Conservation (phyloP, 2,113 vertebrate species). For the Salvelinus alpinus region DNA sequence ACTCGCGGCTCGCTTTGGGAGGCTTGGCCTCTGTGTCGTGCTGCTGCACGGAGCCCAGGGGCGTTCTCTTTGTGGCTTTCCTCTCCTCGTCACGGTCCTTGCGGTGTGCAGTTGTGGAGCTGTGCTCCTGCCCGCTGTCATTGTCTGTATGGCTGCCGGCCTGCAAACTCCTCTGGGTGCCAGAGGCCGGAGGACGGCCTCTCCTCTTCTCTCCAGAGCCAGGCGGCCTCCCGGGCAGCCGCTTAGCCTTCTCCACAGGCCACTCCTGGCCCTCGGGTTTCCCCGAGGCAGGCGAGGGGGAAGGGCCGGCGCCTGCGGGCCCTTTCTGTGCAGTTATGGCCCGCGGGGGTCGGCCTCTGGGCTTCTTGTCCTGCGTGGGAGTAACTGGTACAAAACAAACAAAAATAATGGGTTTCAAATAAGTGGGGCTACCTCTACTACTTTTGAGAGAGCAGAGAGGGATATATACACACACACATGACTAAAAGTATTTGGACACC, state of each 20-base stretch:
- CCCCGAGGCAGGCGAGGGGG: constrained; percentile 65
- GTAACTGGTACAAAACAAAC: constrained; percentile 31
- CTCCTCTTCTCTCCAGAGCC: constrained; percentile 86
- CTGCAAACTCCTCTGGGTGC: constrained; percentile 76
- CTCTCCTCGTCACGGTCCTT: constrained; percentile 73
- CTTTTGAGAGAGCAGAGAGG: not conserved
- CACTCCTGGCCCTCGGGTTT: constrained; percentile 78
- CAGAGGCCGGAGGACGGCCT: constrained; percentile 89
- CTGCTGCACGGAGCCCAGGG: constrained; percentile 62
- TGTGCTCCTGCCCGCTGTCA: constrained; percentile 63
- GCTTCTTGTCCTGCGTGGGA: constrained; percentile 73
- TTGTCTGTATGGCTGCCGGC: constrained; percentile 73
- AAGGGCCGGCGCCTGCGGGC: constrained; percentile 47
- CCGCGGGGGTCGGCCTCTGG: constrained; percentile 77
- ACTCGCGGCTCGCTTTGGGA: constrained; percentile 62
- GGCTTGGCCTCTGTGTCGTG: constrained; percentile 60
- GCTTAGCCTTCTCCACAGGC: constrained; percentile 85
- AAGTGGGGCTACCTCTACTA: not conserved
- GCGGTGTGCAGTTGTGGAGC: not conserved
- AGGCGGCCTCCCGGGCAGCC: constrained; percentile 77
- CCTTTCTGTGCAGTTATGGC: constrained; percentile 62
- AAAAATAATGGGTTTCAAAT: constrained; percentile 15
- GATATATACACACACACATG: too few species aligned
- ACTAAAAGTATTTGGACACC: too few species aligned
- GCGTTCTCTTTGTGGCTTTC: constrained; percentile 81